These are phyloP conservation scores for Formica selysi DNA, from an alignment of 1,140 invertebrate genomes.

Conservation along the genomic window DNA sequence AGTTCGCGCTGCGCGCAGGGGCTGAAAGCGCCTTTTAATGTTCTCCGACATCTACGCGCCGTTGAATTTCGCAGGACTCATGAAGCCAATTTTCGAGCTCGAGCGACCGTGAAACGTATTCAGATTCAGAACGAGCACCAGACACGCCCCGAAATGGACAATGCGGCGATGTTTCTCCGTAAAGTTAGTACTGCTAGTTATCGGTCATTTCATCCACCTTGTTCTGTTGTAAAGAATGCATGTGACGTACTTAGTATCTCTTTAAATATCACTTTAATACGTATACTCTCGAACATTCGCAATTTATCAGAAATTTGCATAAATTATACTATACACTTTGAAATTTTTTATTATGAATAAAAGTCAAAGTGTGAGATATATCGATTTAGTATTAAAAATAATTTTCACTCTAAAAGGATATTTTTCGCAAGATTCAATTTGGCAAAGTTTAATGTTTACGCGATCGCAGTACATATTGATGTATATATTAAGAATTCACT, in stretches of 20 bases:
- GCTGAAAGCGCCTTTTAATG: conserved; percentile 55
- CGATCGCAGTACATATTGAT: not conserved
- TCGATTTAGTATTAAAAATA: not conserved
- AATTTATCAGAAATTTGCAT: not conserved
- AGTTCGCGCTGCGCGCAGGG: not conserved
- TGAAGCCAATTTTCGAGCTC: conserved; percentile 74
- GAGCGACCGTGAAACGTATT: conserved; percentile 76
- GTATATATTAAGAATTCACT: conserved; percentile 6
- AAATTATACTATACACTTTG: not conserved
- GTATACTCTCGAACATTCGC: too few species aligned
- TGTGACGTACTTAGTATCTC: not conserved
- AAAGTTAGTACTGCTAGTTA: not conserved
- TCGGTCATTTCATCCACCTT: not conserved
- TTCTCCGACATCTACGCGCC: conserved; percentile 34
- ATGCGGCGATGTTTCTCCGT: conserved; percentile 7
- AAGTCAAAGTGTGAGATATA: not conserved
- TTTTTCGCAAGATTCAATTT: not conserved
- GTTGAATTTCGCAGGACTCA: conserved; percentile 54
- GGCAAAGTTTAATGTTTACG: not conserved
- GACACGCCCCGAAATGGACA: conserved; percentile 38
- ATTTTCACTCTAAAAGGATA: not conserved
- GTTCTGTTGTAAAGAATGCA: not conserved
- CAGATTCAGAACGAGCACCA: conserved; percentile 63
- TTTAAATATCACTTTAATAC: not conserved
- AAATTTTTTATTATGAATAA: not conserved